Base-by-base conservation (phyloP, 2,888 invertebrate genomes). In the Heliconius aoede region DNA sequence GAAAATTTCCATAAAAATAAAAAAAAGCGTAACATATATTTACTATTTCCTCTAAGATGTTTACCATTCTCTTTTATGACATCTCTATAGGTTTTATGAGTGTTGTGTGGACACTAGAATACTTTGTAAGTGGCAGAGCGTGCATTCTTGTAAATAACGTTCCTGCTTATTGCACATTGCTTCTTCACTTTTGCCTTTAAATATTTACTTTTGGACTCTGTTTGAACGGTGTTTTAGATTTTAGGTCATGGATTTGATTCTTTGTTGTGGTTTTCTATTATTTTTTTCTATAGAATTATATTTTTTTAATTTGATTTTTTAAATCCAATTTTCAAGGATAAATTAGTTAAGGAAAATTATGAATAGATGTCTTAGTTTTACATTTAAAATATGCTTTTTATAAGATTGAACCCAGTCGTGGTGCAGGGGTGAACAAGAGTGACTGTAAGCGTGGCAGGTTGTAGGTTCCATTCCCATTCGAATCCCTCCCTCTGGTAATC, bases 21-120 rank as follows among this genome's bases (percentile, higher is more conserved):
- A 46, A 18, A 40, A 61, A 40, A n/a, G 5, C 21, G 2, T 4
- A 13, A 9, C 28, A 28, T 11, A 61, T 60, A 21, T 72, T 36
- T 67, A 65, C 55, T 61, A 30, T 75, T 32, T 36, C 46, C 69
- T 71, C 18, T 51, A 73, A 77, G 72, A 46, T 72, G 76, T 73
- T 71, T 72, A 26, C 60, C 60, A 64, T 75, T 71, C 55, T 72
- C 78, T 68, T 80, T 75, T 81, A 80, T 76, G 78, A 78, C 78
- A 74, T 40, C 67, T 78, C 72, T 78, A 78, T 78, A 72, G 74
- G 51, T 76, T 78, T 76, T 78, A 78, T 79, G 80, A 80, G 64
- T 77, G 78, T 74, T 73, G 51, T 62, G 74, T 68, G 30, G 80
- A 79, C 81, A 77, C 65, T 61, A 78, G 76, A 80, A 81, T 79